Percentiles rank a stretch among this genome's conserved stretches.
These are phyloP conservation scores for Tipula vernalis DNA, from an alignment of 2,888 invertebrate genomes.

Conservation along the genomic window DNA sequence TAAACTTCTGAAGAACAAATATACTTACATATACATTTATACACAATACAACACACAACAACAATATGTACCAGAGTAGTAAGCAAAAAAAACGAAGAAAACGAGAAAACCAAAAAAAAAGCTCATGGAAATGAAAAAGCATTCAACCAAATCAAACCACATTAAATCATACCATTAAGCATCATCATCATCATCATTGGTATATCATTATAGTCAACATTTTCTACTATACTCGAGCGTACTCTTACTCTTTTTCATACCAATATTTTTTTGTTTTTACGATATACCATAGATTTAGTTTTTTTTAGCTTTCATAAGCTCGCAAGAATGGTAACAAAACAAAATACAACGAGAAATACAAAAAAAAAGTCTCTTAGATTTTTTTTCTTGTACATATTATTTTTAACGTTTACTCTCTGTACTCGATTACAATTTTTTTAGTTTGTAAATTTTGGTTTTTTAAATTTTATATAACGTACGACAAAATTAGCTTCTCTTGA, in stretches of 20 bases:
- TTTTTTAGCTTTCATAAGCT: neutral
- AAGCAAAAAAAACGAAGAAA: neutral
- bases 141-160: conserved; percentile 4
- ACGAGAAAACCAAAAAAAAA: neutral
- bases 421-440: neutral
- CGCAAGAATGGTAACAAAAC: neutral
- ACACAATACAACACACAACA: neutral
- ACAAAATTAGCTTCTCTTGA: neutral
- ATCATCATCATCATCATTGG: neutral
- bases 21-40: neutral
- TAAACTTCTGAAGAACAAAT: neutral
- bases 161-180: conserved; percentile 4
- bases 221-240: neutral
- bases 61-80: neutral
- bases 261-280: neutral
- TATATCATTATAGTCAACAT: neutral
- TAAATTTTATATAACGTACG: neutral
- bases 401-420: neutral
- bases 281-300: neutral
- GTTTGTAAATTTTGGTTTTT: neutral
- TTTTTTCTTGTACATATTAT: neutral
- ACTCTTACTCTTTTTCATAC: neutral
- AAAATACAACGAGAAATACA: neutral
- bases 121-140: neutral
- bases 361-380: neutral